phyloP scores from a whole-genome alignment of 1,140 invertebrate genomes.

The Drosophila watanabei region DNA sequence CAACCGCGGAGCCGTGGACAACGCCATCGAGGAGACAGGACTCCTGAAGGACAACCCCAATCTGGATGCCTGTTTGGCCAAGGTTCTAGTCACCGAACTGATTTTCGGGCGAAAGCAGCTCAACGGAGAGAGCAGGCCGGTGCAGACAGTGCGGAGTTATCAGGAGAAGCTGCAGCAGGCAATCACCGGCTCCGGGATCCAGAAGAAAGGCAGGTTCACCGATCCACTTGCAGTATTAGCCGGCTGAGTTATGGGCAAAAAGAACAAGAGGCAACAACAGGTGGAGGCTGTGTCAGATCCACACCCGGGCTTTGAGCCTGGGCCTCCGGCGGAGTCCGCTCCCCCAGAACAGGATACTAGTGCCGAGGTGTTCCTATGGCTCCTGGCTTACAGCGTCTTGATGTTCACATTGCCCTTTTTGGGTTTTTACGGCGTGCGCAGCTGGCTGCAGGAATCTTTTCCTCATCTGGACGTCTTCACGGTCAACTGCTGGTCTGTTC shows the following conservation, averaged over 20 bases:
- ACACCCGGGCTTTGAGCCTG: not conserved
- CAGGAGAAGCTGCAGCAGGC: constrained; percentile 87
- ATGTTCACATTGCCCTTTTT: constrained; percentile 94
- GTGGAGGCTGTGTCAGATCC: constrained; percentile 2
- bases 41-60: constrained; percentile 89
- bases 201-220: constrained; percentile 67
- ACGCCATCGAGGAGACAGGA: constrained; percentile 88
- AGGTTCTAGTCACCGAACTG: constrained; percentile 92
- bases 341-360: constrained; percentile 51
- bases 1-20: constrained; percentile 88
- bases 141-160: constrained; percentile 89
- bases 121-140: constrained; percentile 89
- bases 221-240: constrained; percentile 59
- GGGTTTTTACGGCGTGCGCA: constrained; percentile 90
- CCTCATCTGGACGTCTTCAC: constrained; percentile 87
- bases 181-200: constrained; percentile 49
- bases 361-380: constrained; percentile 87
- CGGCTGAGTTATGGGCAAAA: constrained; percentile 57
- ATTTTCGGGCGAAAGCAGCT: constrained; percentile 92
- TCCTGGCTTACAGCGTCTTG: constrained; percentile 92
- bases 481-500: constrained; percentile 91
- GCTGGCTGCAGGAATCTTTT: constrained; percentile 88
- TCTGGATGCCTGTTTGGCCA: constrained; percentile 90
- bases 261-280: constrained; percentile 44
- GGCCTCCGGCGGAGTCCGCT: not conserved